phyloP scores from a whole-genome alignment of 2,888 invertebrate species.

The Stomorhina lunata region DNA sequence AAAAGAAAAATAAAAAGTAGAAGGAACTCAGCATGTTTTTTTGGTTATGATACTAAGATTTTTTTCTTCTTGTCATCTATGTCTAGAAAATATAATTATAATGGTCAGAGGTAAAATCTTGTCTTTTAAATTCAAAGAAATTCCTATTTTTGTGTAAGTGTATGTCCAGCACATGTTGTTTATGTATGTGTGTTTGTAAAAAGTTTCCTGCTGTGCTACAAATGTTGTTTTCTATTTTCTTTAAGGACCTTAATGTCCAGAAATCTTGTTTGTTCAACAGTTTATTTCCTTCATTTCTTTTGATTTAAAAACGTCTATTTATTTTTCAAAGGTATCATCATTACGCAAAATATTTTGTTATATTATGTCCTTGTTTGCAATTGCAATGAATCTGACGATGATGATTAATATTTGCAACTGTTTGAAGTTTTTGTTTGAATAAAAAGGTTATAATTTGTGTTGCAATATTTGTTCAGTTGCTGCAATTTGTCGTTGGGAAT shows the following conservation, averaged over 20 bases:
- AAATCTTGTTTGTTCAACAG: constrained; percentile 21
- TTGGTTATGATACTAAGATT: constrained; percentile 29
- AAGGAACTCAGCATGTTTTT: constrained; percentile 52
- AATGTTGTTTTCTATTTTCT: constrained; percentile 52
- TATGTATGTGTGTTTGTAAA: not conserved
- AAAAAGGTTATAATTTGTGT: not conserved
- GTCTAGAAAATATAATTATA: not conserved
- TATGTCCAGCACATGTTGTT: constrained; percentile 54
- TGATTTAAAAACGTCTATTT: constrained; percentile 26
- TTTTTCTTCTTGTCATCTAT: not conserved
- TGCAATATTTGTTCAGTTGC: constrained; percentile 62
- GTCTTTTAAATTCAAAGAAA: constrained; percentile 35
- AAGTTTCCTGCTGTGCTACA: constrained; percentile 20
- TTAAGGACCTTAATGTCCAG: constrained; percentile 10
- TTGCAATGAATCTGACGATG: constrained; percentile 18
- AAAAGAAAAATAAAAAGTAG: constrained; percentile 7
- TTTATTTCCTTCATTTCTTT: not conserved
- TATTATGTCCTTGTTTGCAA: constrained; percentile 11
- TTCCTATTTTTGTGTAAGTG: not conserved
- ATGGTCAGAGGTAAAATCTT: constrained; percentile 39
- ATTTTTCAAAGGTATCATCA: constrained; percentile 45
- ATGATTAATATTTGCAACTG: constrained; percentile 61
- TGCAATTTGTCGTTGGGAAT: constrained; percentile 58
- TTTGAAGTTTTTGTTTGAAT: not conserved
- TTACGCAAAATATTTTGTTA: constrained; percentile 54